A percentile compares a stretch with the other conserved stretches of the same genome.
Evolutionary conservation across 2,797 vertebrate species (phyloP).

Genomic region (Gadopsis marmoratus): DNA sequence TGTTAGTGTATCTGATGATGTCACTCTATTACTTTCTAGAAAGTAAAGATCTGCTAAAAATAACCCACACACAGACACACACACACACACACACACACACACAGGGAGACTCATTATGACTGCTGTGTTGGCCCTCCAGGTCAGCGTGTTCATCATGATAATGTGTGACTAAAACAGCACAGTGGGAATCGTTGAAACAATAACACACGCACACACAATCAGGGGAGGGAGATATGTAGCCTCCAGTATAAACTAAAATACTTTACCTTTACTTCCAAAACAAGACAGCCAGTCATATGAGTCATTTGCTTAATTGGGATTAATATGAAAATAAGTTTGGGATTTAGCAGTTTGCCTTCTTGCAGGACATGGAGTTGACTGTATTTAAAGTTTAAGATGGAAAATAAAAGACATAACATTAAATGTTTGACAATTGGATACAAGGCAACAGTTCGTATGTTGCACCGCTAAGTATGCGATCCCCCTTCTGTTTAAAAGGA

Average conservation of each 20-base stretch:
- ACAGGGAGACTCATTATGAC: slow-evolving; percentile 29
- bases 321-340: too few species aligned
- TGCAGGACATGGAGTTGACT: not conserved
- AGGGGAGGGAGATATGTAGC: not conserved
- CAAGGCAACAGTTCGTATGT: not conserved
- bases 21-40: slow-evolving; percentile 35
- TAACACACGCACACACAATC: not conserved
- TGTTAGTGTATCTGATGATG: slow-evolving; percentile 13
- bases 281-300: not conserved
- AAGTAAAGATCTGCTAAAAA: slow-evolving; percentile 47
- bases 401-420: not conserved
- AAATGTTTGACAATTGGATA: not conserved
- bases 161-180: slow-evolving; percentile 31
- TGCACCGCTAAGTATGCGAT: too few species aligned
- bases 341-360: not conserved
- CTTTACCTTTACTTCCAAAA: not conserved
- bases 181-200: slow-evolving; percentile 31
- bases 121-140: slow-evolving; percentile 36
- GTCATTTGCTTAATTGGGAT: not conserved
- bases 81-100: slow-evolving; percentile 9
- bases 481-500: too few species aligned
- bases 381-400: not conserved
- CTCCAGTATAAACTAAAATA: not conserved
- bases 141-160: slow-evolving; percentile 50
- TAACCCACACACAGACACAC: slow-evolving; percentile 7